Conservation (phyloP, 2,113 vertebrate genomes). For the Cryptomyrus ogoouensis region DNA sequence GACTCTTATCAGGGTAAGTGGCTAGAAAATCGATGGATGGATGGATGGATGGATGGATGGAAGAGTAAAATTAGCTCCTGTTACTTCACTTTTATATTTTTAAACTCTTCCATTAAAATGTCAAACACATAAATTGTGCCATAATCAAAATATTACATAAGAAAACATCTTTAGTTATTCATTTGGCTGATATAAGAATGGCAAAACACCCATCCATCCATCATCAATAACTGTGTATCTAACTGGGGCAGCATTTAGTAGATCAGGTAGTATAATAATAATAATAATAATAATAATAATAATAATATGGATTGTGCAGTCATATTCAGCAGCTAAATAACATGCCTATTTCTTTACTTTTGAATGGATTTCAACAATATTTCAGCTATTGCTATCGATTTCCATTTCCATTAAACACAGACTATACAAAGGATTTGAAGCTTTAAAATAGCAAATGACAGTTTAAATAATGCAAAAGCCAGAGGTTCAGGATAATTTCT, state of each 20-base stretch:
- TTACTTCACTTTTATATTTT: not conserved
- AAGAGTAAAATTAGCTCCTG: not conserved
- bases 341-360: not conserved
- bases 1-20: not conserved
- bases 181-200: not conserved
- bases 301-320: not conserved
- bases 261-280: not conserved
- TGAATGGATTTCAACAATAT: not conserved
- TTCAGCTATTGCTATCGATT: not conserved
- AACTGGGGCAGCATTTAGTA: not conserved
- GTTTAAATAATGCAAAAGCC: not conserved
- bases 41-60: not conserved
- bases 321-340: not conserved
- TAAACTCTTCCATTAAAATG: not conserved
- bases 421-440: not conserved
- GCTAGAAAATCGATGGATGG: not conserved
- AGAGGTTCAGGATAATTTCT: not conserved
- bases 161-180: not conserved
- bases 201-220: not conserved
- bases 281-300: too few species aligned
- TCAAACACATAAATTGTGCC: not conserved
- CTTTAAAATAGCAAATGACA: not conserved
- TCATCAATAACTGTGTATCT: not conserved
- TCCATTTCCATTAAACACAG: not conserved
- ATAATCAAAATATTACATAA: not conserved